Conservation (phyloP, 2,888 invertebrate species). For the Operophtera brumata region DNA sequence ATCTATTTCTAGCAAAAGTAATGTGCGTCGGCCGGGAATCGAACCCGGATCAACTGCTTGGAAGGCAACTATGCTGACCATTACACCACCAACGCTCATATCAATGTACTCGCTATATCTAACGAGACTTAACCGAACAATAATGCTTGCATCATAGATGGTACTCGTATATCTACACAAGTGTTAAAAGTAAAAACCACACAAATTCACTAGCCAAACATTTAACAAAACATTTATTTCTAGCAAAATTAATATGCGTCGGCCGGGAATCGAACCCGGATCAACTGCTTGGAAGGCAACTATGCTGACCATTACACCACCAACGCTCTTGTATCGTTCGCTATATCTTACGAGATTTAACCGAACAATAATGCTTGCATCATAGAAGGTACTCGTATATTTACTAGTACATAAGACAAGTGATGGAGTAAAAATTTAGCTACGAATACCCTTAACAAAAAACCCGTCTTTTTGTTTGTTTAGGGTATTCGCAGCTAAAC, state of each 20-base stretch:
- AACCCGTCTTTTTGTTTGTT: no score
- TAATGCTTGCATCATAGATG: not conserved
- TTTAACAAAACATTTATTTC: no score
- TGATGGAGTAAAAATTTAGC: no score
- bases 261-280: conserved; percentile 61
- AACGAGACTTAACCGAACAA: not conserved
- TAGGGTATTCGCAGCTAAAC: no score
- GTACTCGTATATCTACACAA: no score
- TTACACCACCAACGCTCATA: conserved; percentile 76
- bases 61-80: conserved; percentile 81
- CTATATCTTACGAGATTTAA: conserved; percentile 2
- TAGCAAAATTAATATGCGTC: no score
- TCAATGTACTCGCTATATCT: not conserved
- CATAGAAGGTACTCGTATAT: no score
- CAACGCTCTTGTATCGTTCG: conserved; percentile 51
- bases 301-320: conserved; percentile 81
- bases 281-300: conserved; percentile 81
- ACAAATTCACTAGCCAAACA: no score
- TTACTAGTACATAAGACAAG: no score
- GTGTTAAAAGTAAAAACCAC: no score
- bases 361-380: not conserved
- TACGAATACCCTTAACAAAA: no score
- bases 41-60: conserved; percentile 81
- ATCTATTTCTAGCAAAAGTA: no score
- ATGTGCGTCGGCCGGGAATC: conserved; percentile 77